These are phyloP conservation scores for Nomada fucata DNA, from an alignment of 2,888 invertebrate species.

Conservation along the genomic window DNA sequence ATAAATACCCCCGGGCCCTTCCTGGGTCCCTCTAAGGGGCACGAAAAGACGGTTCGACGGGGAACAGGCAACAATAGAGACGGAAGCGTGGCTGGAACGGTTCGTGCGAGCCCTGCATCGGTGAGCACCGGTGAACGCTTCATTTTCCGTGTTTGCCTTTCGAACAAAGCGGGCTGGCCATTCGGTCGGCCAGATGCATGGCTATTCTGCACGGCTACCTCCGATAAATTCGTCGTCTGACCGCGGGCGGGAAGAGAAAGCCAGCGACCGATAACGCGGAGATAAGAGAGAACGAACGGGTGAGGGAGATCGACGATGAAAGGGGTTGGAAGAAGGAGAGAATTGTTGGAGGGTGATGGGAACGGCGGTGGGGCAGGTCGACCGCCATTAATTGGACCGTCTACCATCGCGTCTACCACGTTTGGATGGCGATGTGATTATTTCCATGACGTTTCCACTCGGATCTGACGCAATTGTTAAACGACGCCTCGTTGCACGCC, in stretches of 20 bases:
- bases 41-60: slow-evolving; percentile 10
- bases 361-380: slow-evolving; percentile 37
- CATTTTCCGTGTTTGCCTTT: slow-evolving; percentile 56
- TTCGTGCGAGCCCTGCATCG: slow-evolving; percentile 14
- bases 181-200: slow-evolving; percentile 54
- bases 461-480: slow-evolving; percentile 78
- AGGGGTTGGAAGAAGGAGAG: slow-evolving; percentile 13
- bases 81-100: neutral
- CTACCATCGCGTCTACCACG: slow-evolving; percentile 27
- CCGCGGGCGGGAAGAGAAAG: slow-evolving; percentile 30
- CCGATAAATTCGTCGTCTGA: slow-evolving; percentile 73
- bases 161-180: slow-evolving; percentile 57
- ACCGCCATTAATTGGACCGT: slow-evolving; percentile 77
- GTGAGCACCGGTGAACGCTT: slow-evolving; percentile 52
- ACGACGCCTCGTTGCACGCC: slow-evolving; percentile 74
- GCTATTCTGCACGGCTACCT: slow-evolving; percentile 69
- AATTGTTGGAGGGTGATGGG: slow-evolving; percentile 2
- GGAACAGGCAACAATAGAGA: neutral
- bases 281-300: slow-evolving; percentile 27
- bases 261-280: slow-evolving; percentile 41
- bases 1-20: no score
- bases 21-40: neutral
- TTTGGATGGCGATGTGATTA: slow-evolving; percentile 74
- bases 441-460: slow-evolving; percentile 80
- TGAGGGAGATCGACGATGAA: neutral